Evolutionary conservation across 92 coral and sea anemone species (phyloP).

Genomic region (Heteractis magnifica): DNA sequence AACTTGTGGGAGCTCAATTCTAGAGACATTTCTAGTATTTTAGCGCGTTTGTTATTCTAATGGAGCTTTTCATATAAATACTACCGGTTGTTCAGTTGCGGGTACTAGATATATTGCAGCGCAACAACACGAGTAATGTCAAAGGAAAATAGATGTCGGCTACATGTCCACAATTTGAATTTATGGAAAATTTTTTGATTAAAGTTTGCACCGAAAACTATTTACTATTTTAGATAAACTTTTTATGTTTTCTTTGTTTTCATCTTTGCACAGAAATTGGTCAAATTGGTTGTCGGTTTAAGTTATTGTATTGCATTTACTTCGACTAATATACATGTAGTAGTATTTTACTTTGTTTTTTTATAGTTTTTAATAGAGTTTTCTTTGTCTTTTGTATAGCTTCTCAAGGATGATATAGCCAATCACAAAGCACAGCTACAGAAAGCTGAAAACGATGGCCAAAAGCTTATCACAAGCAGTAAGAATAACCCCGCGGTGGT

Average conservation of each 20-base stretch:
- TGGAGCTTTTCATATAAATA: constrained; percentile 2
- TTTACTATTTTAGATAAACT: no score
- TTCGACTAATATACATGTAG: background rate
- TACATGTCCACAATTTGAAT: background rate
- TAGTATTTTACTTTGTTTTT: background rate
- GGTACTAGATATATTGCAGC: constrained; percentile 6
- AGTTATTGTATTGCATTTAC: no score
- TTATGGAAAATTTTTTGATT: no score
- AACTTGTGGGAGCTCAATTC: background rate
- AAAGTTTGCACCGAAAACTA: no score
- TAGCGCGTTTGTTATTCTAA: constrained; percentile 2
- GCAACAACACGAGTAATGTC: background rate
- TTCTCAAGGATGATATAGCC: constrained; percentile 84
- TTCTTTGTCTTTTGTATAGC: constrained; percentile 32
- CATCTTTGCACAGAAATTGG: no score
- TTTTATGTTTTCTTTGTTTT: no score
- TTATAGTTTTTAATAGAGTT: background rate
- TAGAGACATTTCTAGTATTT: background rate
- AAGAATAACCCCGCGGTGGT: constrained; percentile 82
- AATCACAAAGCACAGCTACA: constrained; percentile 73
- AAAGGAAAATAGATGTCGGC: background rate
- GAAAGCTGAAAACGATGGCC: constrained; percentile 88
- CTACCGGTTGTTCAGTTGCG: background rate
- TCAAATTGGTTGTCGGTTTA: no score
- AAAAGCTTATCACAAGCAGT: constrained; percentile 85